These are phyloP conservation scores for Notamacropus eugenii DNA, from an alignment of 2,797 vertebrate species.

Conservation along the genomic window DNA sequence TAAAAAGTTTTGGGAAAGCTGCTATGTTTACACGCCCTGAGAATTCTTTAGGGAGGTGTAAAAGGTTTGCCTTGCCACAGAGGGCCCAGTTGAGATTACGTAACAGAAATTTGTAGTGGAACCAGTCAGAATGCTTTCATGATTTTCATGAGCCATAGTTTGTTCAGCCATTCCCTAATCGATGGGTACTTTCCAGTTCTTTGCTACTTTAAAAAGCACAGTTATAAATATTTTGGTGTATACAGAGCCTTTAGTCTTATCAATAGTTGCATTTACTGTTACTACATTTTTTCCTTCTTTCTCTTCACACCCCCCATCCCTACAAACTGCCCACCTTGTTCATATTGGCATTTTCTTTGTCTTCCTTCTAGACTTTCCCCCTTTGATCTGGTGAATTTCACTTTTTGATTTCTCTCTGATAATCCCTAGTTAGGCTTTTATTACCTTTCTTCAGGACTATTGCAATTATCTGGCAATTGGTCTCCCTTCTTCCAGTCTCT, in stretches of 20 bases:
- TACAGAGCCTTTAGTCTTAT: not conserved
- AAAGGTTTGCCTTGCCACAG: not conserved
- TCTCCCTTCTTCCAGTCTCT: not conserved
- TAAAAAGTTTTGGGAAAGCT: not conserved
- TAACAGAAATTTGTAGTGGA: not conserved
- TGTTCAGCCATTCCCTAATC: not conserved
- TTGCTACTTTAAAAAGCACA: not conserved
- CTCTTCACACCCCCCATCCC: not conserved
- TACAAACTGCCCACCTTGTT: not conserved
- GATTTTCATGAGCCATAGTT: not conserved
- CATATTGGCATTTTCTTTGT: not conserved
- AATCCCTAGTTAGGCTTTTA: not conserved
- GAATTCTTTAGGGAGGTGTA: not conserved
- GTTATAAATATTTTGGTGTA: not conserved
- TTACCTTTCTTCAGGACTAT: not conserved
- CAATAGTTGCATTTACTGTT: not conserved
- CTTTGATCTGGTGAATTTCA: not conserved
- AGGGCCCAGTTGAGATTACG: not conserved
- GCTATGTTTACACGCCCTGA: not conserved
- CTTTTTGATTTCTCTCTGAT: not conserved
- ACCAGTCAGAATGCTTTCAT: not conserved
- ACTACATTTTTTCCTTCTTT: not conserved
- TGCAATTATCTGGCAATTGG: not conserved
- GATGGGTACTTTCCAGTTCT: not conserved
- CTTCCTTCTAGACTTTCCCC: not conserved